Evolutionary conservation across 2,888 invertebrate genomes (phyloP).

Genomic region (Oligia strigilis): DNA sequence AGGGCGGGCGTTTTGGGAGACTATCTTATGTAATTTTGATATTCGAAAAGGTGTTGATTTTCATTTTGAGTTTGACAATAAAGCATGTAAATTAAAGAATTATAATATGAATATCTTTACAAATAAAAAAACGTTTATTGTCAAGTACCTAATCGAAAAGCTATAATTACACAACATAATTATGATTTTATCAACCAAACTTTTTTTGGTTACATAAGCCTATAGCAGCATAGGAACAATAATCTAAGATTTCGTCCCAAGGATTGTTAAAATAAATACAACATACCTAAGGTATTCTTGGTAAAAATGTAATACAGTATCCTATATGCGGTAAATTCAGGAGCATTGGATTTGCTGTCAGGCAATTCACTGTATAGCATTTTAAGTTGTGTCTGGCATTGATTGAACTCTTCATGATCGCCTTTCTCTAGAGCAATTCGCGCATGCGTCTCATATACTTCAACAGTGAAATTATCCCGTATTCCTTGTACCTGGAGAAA

Average conservation of each 20-base stretch:
- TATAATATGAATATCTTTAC: too few relatives aligned
- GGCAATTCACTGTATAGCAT: slow-evolving; percentile 97
- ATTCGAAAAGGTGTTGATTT: too few relatives aligned
- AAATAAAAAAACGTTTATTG: background rate
- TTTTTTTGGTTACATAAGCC: background rate
- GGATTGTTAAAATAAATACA: slow-evolving; percentile 37
- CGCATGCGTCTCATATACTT: slow-evolving; percentile 99
- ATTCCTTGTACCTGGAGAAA: slow-evolving; percentile 97
- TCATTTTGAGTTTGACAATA: too few relatives aligned
- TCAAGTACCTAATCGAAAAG: background rate
- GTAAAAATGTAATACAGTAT: slow-evolving; percentile 99
- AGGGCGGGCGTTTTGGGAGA: too few relatives aligned
- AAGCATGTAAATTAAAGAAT: too few relatives aligned
- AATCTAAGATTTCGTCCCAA: background rate
- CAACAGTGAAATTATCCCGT: slow-evolving; percentile 98
- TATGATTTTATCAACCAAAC: background rate
- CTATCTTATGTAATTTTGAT: too few relatives aligned
- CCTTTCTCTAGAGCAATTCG: slow-evolving; percentile 99
- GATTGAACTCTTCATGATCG: slow-evolving; percentile 99
- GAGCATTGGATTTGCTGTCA: slow-evolving; percentile 92
- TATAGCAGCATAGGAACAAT: background rate
- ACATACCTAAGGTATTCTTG: slow-evolving; percentile 98
- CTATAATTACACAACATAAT: background rate
- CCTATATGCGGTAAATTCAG: slow-evolving; percentile 99
- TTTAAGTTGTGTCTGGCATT: slow-evolving; percentile 99